Conservation (phyloP, 2,797 vertebrate species). For the Apogon talboti region DNA sequence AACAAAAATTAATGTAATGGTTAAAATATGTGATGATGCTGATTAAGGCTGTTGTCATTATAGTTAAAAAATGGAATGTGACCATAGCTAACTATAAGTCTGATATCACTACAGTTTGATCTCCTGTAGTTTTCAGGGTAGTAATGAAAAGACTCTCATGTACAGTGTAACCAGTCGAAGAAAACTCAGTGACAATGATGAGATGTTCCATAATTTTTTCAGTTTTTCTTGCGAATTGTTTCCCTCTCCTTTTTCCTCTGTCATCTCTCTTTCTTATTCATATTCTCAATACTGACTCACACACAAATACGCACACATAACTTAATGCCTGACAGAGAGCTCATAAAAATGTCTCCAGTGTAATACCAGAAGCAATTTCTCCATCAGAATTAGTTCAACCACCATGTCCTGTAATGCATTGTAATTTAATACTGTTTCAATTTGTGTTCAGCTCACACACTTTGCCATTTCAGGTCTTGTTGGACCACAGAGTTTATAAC, state of each 20-base stretch:
- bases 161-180: too few relatives aligned
- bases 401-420: conserved; percentile 60
- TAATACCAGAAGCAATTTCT: conserved; percentile 68
- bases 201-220: conserved; percentile 6
- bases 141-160: too few relatives aligned
- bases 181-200: too few relatives aligned
- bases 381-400: conserved; percentile 68
- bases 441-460: conserved; percentile 29
- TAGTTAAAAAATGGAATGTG: too few relatives aligned
- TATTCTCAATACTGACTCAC: conserved; percentile 69
- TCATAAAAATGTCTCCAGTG: conserved; percentile 47
- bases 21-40: too few relatives aligned
- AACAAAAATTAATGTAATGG: too few relatives aligned
- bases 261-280: conserved; percentile 5
- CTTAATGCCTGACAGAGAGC: conserved; percentile 27
- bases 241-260: not conserved
- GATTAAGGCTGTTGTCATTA: too few relatives aligned
- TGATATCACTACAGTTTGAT: too few relatives aligned
- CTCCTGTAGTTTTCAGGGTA: too few relatives aligned
- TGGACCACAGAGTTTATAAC: conserved; percentile 35
- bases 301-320: conserved; percentile 76
- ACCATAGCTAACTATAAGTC: too few relatives aligned
- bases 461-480: conserved; percentile 34
- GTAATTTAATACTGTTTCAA: conserved; percentile 61
- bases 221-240: conserved; percentile 6